Base-by-base conservation (phyloP, 2,113 vertebrate species). In the Leptocoma aspasia region DNA sequence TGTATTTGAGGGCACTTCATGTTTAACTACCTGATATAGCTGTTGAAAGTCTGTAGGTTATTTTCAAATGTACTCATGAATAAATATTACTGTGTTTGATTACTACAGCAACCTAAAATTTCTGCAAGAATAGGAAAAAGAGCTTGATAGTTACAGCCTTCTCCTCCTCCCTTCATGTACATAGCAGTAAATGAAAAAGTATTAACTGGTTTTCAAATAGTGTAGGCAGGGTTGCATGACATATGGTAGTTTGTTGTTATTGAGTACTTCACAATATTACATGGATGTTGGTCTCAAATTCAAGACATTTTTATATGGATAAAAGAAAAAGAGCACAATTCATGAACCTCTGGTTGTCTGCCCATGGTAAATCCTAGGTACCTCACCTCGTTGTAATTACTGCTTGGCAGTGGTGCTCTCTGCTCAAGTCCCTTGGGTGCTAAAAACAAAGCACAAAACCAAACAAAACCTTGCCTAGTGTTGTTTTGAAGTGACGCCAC, bases 401-500 rank as follows among this genome's bases (percentile, higher is more conserved):
- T 93, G 89, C 68, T 69, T 86, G 72, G 78, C 80, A 91, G 65
- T 1, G 56, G 80, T 86, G 61, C 47, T 89, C 91, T 86, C 75
- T 77, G 59, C 86, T 84, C 47, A 44, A 97, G 94, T 57, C 84
- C 66, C 78, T 94, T 84, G 64, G 50, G 86, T 91, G 92, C 45
- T 79, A 59, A 92, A 95, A 89, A 96, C 95, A 96, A 97, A 96
- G 68, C 73, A 86, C 71, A 76, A 94, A 97, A 96, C 95, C 89
- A 97, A 97, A 96, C 95, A 97, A 97, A 97, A 94, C 96, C 97
- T 96, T 82, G 79, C 90, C 90, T 90, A 14, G 86, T 78, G 96
- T 97, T 97, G 96, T 97, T 97, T 97, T 97, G 97, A 97, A 97
- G 97, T 96, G 95, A 92, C 82, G 95, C 97, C 97, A 96, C 97